Evolutionary conservation across 2,113 vertebrate species (phyloP), one percentile per base, ranked within the genome.

Genomic region (Montifringilla adamsi): DNA sequence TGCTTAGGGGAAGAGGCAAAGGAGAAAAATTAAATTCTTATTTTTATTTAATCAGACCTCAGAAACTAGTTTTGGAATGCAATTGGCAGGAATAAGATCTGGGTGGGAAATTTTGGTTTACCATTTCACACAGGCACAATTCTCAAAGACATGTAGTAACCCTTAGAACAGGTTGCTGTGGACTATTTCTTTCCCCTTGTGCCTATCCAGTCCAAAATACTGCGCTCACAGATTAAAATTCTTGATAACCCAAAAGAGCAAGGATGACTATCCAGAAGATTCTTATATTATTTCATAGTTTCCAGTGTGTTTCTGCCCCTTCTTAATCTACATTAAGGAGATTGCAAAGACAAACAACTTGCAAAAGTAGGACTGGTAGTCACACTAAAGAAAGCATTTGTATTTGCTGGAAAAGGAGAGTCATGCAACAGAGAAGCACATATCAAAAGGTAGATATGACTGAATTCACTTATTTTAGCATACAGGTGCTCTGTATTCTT

Each of bases 361-460:
- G 23, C 23, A 72, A 39, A 53, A 43, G 26, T 15, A 80, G 11
- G 28, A 90, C 59, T 28, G 9, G 22, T 43, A 68, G 80, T 9
- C 5, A 50, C 28, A 4, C 30, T 60, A 52, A 56, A 58, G 20
- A 50, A 85, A 89, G 53, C 5, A 50, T 37, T 50, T 15, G 7
- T 44, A 58, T 72, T 80, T 68, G 6, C 41, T 87, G 30, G 39
- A 53, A 89, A 67, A 83, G 17, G 41, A 75, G 35, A 59, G 44
- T 17, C 9, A 23, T 24, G 13, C 11, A 58, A 43, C 0, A 2
- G 15, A 58, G 19, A n/a, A 37, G 14, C 12, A 49, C 5, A 3
- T 39, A 33, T 26, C 35, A 78, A 70, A 53, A 13, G 23, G 11
- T 19, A 68, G 12, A 33, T 1, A 43, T 4, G 7, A 89, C 21